Conservation (phyloP, 1,140 invertebrate genomes). For the Tetraneura akinire region DNA sequence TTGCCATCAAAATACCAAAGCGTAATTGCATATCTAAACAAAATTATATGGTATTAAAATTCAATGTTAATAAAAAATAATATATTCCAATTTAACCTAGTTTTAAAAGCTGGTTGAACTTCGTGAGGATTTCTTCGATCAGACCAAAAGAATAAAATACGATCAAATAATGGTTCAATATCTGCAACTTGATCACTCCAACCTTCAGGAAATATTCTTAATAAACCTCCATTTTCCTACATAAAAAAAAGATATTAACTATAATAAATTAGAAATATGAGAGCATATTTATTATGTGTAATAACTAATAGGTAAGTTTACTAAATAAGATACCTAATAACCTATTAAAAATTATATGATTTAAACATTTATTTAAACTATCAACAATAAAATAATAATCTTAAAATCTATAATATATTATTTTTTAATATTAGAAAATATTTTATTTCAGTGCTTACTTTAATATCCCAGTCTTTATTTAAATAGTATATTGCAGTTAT, state of each 20-base stretch:
- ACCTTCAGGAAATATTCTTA: slow-evolving; percentile 89
- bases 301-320: background rate
- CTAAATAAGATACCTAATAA: no score
- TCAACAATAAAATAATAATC: no score
- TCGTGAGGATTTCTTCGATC: slow-evolving; percentile 95
- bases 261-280: slow-evolving; percentile 13
- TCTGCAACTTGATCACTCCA: slow-evolving; percentile 80
- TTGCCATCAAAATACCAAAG: slow-evolving; percentile 93
- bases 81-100: slow-evolving; percentile 57
- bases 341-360: no score
- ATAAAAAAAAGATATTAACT: background rate
- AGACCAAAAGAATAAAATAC: slow-evolving; percentile 97
- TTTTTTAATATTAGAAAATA: slow-evolving; percentile 3
- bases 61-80: background rate
- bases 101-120: slow-evolving; percentile 86
- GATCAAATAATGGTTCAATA: slow-evolving; percentile 90
- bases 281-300: background rate
- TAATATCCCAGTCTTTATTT: slow-evolving; percentile 87
- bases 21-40: slow-evolving; percentile 85
- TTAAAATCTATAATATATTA: background rate
- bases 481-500: slow-evolving; percentile 96
- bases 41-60: no score
- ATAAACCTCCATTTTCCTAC: slow-evolving; percentile 68
- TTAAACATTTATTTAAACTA: no score
- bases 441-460: slow-evolving; percentile 59